Conservation (phyloP, 2,888 invertebrate species). For the Craniophora ligustri region DNA sequence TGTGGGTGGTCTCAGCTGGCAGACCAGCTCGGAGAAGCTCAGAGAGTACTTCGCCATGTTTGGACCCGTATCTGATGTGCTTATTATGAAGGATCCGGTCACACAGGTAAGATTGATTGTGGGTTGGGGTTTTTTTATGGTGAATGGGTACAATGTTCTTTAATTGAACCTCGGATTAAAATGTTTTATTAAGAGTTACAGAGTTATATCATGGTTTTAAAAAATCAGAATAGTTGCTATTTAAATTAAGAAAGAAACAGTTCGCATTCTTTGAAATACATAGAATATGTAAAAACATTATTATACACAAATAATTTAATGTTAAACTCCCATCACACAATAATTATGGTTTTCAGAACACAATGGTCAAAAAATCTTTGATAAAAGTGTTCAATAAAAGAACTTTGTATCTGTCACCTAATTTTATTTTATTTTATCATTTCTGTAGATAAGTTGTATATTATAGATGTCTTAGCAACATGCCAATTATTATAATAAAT, state of each 20-base stretch:
- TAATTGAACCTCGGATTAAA: too few species aligned
- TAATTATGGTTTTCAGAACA: too few species aligned
- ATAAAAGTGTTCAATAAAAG: not conserved
- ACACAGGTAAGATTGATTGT: constrained; percentile 91
- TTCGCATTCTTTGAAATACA: too few species aligned
- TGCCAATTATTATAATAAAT: constrained; percentile 15
- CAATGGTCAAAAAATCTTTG: too few species aligned
- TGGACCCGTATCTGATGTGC: constrained; percentile 96
- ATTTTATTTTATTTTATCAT: constrained; percentile 6
- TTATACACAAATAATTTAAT: too few species aligned
- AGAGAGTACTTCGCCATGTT: constrained; percentile 97
- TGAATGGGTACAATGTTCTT: constrained; percentile 16
- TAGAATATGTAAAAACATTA: too few species aligned
- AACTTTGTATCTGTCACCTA: constrained; percentile 25
- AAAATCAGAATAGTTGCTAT: too few species aligned
- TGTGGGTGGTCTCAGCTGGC: constrained; percentile 97
- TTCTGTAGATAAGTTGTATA: constrained; percentile 23
- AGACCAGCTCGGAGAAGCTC: constrained; percentile 97
- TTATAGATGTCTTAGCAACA: constrained; percentile 39
- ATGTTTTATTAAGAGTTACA: too few species aligned
- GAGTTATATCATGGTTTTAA: too few species aligned
- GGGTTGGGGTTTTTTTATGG: not conserved
- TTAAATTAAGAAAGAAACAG: too few species aligned
- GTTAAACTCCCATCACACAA: too few species aligned
- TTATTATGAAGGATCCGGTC: constrained; percentile 98